A percentile compares a stretch with the other conserved stretches of the same genome.
These are phyloP conservation scores for Antedon mediterranea DNA, from an alignment of 53 echinoderm and acorn worm species.

Conservation along the genomic window DNA sequence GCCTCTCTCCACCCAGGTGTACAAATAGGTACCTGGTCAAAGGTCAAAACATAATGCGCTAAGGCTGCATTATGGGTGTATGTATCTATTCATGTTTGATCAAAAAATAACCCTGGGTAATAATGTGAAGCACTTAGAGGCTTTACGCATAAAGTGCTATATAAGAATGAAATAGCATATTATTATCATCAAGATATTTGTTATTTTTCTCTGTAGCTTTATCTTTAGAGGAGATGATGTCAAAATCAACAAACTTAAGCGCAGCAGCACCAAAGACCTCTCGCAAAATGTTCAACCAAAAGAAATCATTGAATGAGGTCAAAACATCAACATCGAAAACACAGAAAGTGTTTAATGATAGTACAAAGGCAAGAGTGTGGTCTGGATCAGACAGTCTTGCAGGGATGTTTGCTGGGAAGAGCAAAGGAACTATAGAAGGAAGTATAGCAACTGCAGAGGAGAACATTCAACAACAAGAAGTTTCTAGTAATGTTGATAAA, in stretches of 20 bases:
- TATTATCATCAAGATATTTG: too few species aligned
- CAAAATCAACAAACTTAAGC: conserved; percentile 47
- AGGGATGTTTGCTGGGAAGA: neutral
- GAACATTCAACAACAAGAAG: neutral
- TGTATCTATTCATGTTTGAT: too few species aligned
- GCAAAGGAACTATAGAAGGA: neutral
- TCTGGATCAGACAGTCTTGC: conserved; percentile 6
- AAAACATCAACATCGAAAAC: conserved; percentile 4
- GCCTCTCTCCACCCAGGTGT: too few species aligned
- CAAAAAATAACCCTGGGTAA: too few species aligned
- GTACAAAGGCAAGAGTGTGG: neutral
- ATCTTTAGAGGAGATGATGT: conserved; percentile 77
- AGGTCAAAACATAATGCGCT: too few species aligned
- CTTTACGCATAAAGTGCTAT: too few species aligned
- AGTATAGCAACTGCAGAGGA: neutral
- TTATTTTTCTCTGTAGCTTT: conserved; percentile 8
- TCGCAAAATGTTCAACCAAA: conserved; percentile 30
- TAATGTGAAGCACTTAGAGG: too few species aligned
- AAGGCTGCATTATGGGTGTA: too few species aligned
- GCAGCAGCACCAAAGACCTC: conserved; percentile 25
- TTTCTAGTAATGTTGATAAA: neutral
- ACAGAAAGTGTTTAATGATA: neutral
- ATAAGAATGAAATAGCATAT: too few species aligned
- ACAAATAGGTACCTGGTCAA: too few species aligned
- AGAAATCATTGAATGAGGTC: conserved; percentile 33